Evolutionary conservation across 2,113 vertebrate species (phyloP), one percentile per base, ranked within the genome.

Genomic region (Callaeas wilsoni): DNA sequence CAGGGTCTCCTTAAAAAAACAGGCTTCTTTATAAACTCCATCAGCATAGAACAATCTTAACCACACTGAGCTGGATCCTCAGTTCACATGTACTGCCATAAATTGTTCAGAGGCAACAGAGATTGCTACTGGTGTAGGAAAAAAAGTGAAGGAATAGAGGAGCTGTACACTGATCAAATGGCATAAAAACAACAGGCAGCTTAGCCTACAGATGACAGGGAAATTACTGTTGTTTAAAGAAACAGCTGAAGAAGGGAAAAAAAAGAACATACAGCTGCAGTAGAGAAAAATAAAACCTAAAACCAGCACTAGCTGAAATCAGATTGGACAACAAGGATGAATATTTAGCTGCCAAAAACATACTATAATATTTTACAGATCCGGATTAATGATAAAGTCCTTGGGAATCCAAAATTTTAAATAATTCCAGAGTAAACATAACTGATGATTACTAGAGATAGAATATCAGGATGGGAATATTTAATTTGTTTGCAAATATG

Each of bases 401-500:
- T 29, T 89, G 35, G 21, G 23, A 95, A 92, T 79, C 13, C 9
- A 93, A 81, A 94, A 65, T 18, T 71, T 30, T 78, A 90, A 60
- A 71, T 85, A 79, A 57, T 64, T 85, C 74, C 82, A 59, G n/a
- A 39, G 67, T 53, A 95, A 95, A 95, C 62, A 82, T 41, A 75
- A 50, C 17, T 57, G 44, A 79, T 50, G 57, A 73, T 57, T 89
- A 30, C 65, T 85, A 69, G 57, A 83, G 44, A 93, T 62, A 79
- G 57, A 92, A 65, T 94, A 94, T 56, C 79, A 90, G 59, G 25
- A 87, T 88, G 42, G n/a, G 60, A 92, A 83, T 95, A 96, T 94
- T 94, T 96, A 94, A 95, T 91, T 96, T 94, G 67, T 93, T 94
- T 94, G 50, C 46, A 92, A 93, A 95, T 95, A 82, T 76, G 55